Evolutionary conservation across 2,113 vertebrate species (phyloP).

Genomic region (Tetraodon nigroviridis): DNA sequence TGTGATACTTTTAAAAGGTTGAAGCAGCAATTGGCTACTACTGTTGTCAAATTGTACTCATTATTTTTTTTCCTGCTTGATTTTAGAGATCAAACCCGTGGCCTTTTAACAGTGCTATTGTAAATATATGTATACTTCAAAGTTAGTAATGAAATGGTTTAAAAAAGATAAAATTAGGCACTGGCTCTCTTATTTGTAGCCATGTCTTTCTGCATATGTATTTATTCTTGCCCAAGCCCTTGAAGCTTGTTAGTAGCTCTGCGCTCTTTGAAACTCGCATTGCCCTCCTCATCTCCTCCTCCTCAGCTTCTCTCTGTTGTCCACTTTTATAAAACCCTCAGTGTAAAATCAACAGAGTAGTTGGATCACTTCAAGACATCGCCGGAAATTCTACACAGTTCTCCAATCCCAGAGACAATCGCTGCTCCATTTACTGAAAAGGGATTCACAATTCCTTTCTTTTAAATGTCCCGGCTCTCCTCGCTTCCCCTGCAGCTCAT

Average conservation of each 20-base stretch:
- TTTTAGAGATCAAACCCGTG: too few species aligned
- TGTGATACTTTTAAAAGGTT: too few species aligned
- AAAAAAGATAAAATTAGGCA: not conserved
- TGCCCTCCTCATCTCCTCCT: conserved; percentile 24
- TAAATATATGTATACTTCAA: not conserved
- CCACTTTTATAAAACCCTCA: not conserved
- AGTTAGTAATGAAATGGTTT: not conserved
- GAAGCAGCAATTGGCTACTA: too few species aligned
- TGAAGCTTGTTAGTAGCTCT: conserved; percentile 11
- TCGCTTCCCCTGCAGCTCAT: not conserved
- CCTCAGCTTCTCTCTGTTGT: conserved; percentile 10
- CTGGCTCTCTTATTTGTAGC: too few species aligned
- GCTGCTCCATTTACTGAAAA: conserved; percentile 10
- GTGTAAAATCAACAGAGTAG: conserved; percentile 1
- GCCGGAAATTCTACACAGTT: not conserved
- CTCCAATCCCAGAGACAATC: not conserved
- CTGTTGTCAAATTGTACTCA: too few species aligned
- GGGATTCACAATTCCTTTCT: conserved; percentile 7
- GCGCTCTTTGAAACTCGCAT: conserved; percentile 33
- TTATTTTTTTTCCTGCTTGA: too few species aligned
- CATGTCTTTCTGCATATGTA: not conserved
- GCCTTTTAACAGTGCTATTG: not conserved
- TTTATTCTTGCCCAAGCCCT: not conserved
- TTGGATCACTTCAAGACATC: not conserved
- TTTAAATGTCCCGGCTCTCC: conserved; percentile 28